Percentiles rank a stretch among this genome's conserved stretches.
These are phyloP conservation scores for Helleia helle DNA, from an alignment of 2,888 invertebrate species.

Conservation along the genomic window DNA sequence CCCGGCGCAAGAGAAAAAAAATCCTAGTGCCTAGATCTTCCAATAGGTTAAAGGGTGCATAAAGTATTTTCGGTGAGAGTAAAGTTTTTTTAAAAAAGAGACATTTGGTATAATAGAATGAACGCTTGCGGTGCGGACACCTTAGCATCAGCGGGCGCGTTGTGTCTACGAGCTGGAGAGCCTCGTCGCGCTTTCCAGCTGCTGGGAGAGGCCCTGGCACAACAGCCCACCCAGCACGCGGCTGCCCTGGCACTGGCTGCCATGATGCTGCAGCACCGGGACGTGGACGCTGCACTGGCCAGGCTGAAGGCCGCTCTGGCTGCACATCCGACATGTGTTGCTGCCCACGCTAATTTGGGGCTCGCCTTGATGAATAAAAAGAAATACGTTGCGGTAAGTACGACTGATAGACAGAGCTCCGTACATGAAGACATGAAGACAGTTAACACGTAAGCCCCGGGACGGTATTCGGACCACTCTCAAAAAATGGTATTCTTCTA, in stretches of 20 bases:
- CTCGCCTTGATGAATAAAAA: conserved; percentile 56
- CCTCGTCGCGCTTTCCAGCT: conserved; percentile 69
- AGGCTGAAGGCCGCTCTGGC: conserved; percentile 62
- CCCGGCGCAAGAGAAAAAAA: too few species aligned
- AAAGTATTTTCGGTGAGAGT: too few species aligned
- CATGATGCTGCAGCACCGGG: conserved; percentile 68
- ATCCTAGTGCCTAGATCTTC: too few species aligned
- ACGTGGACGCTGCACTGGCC: conserved; percentile 57
- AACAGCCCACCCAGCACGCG: conserved; percentile 57
- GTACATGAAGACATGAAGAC: too few species aligned
- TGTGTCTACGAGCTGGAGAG: conserved; percentile 63
- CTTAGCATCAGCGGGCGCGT: conserved; percentile 64
- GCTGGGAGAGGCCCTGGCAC: conserved; percentile 66
- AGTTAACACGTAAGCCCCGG: too few species aligned
- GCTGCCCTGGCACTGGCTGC: conserved; percentile 68
- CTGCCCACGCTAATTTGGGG: conserved; percentile 56
- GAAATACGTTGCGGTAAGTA: conserved; percentile 58
- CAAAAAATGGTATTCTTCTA: too few species aligned
- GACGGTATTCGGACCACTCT: too few species aligned
- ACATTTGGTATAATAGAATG: conserved; percentile 30
- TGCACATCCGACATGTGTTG: conserved; percentile 58
- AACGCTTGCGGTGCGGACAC: conserved; percentile 65
- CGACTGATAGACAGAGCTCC: too few species aligned
- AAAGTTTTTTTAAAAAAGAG: too few species aligned
- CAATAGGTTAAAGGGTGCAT: too few species aligned